Evolutionary conservation across 2,888 invertebrate species (phyloP).

Genomic region (Parnassius glacialis): DNA sequence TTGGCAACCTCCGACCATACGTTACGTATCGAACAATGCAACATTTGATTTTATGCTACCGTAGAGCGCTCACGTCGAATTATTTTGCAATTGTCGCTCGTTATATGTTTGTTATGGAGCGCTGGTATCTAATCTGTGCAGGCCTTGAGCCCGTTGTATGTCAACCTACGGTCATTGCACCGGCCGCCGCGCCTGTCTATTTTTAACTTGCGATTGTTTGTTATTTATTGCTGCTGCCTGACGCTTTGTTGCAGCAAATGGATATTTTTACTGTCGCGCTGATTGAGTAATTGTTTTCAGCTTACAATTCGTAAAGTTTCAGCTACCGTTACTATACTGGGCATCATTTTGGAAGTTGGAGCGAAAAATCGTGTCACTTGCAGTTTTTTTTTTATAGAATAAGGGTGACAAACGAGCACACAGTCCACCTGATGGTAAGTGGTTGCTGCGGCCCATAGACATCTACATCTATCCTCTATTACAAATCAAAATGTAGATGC

Average conservation of each 20-base stretch:
- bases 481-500: no score
- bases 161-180: conserved; percentile 77
- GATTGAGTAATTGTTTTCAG: conserved; percentile 57
- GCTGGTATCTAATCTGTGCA: conserved; percentile 73
- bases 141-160: conserved; percentile 78
- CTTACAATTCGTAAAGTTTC: conserved; percentile 28
- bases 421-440: no score
- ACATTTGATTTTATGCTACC: conserved; percentile 30
- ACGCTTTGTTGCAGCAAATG: conserved; percentile 42
- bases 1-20: conserved; percentile 21
- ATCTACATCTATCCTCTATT: no score
- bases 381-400: no score
- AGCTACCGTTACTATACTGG: background rate
- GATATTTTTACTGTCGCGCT: conserved; percentile 49
- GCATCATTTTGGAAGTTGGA: conserved; percentile 15
- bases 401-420: no score
- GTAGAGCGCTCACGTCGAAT: conserved; percentile 41
- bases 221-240: conserved; percentile 62
- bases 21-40: conserved; percentile 21
- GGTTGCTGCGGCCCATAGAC: no score
- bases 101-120: conserved; percentile 62
- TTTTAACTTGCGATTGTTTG: conserved; percentile 70
- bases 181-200: conserved; percentile 63
- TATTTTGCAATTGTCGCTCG: conserved; percentile 63
- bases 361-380: conserved; percentile 15